These are phyloP conservation scores for Gymnodraco acuticeps DNA, from an alignment of 2,797 vertebrate species.

Conservation along the genomic window DNA sequence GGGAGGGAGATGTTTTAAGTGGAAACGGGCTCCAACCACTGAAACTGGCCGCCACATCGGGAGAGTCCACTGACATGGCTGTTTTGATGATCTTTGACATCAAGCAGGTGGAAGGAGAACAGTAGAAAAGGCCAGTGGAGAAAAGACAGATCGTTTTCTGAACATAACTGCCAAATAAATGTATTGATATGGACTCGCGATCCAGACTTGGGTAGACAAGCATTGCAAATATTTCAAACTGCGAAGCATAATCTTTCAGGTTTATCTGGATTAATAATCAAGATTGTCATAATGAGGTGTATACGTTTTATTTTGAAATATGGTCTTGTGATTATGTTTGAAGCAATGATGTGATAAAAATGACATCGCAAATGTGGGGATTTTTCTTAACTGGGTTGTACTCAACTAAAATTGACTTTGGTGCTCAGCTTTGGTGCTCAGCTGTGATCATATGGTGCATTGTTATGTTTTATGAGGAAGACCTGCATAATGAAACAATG, in stretches of 20 bases:
- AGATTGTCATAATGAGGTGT: not conserved
- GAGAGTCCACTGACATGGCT: conserved; percentile 77
- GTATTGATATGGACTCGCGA: conserved; percentile 1
- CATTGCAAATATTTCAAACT: conserved; percentile 41
- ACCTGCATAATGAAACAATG: conserved; percentile 33
- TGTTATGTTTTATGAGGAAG: conserved; percentile 14
- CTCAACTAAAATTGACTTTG: conserved; percentile 23
- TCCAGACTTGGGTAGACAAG: conserved; percentile 14
- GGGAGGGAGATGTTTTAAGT: conserved; percentile 83
- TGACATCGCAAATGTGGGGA: not conserved
- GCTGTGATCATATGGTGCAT: conserved; percentile 13
- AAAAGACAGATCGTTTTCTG: not conserved
- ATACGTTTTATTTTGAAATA: not conserved
- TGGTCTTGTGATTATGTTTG: conserved; percentile 37
- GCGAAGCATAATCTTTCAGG: conserved; percentile 42
- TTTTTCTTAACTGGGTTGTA: conserved; percentile 13
- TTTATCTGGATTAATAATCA: conserved; percentile 9
- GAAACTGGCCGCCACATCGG: conserved; percentile 80
- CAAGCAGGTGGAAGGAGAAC: conserved; percentile 58
- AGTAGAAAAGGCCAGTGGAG: conserved; percentile 39
- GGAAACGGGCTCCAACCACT: conserved; percentile 70
- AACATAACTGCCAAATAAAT: conserved; percentile 1
- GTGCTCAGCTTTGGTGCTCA: conserved; percentile 46
- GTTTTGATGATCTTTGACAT: conserved; percentile 85
- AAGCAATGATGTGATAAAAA: conserved; percentile 21